Evolutionary conservation across 2,113 vertebrate species (phyloP), one percentile per base, ranked within the genome.

Genomic region (Macquaria ambigua): DNA sequence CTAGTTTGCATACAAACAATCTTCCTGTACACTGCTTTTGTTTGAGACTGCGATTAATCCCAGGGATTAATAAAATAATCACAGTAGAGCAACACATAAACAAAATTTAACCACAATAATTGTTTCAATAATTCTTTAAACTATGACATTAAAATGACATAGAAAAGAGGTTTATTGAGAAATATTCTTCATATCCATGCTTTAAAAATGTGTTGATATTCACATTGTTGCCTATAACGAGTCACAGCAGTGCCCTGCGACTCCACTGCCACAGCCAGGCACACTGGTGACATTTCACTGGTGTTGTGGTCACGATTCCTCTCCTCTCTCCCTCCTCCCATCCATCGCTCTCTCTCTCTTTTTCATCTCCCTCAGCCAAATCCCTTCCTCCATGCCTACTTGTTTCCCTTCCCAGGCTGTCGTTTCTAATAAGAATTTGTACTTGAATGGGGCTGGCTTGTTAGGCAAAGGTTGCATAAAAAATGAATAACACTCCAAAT

Each of bases 281-380:
- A 90, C 77, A 58, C 16, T 41, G 74, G 75, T 93, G 81, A 77
- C 67, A 83, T 93, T 92, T 87, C 77, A 64, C 20, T 89, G 41
- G 31, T 87, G 89, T 68, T 73, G 68, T 87, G 79, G 81, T 90
- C 77, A 89, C 52, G 50, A 76, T 82, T 61, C 73, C 64, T 69
- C 81, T 82, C 81, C 21, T 83, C 77, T 67, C 0, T 71, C 59
- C 37, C 84, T 76, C 74, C 87, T 64, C 15, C 81, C 43, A 59
- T 55, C 63, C 74, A 34, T 52, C 66, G 4, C 37, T 83, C 48
- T 23, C 43, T 43, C 9, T 64, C 72, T 69, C 34, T 73, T 76
- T 72, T 80, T 66, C 0, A 83, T 25, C 59, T 41, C 79, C 56
- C 21, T 74, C 28, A 77, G 74, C 87, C 86, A 89, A 82, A 83